These are phyloP conservation scores for Drosophila melanogaster DNA, from an alignment of 1,140 invertebrate species.

Conservation along the genomic window DNA sequence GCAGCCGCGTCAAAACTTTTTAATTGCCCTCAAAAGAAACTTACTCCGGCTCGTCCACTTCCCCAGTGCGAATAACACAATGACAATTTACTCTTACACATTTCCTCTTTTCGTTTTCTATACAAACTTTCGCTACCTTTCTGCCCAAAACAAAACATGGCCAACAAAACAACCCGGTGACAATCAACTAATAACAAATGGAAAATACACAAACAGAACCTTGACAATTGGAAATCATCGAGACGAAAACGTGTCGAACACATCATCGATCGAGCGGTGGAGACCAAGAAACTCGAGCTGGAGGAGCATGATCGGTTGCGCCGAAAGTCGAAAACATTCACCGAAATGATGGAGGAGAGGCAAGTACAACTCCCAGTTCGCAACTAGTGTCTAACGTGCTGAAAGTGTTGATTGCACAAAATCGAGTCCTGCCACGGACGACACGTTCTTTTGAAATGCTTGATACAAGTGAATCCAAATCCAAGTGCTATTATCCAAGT, in stretches of 20 bases:
- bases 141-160: constrained; percentile 39
- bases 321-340: constrained; percentile 95
- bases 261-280: constrained; percentile 94
- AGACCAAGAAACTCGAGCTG: constrained; percentile 93
- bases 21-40: constrained; percentile 61
- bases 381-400: background rate
- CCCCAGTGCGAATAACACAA: constrained; percentile 39
- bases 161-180: constrained; percentile 33
- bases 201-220: constrained; percentile 87
- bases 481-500: too few relatives aligned
- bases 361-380: constrained; percentile 80
- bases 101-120: constrained; percentile 56
- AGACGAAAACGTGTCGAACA: constrained; percentile 95
- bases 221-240: constrained; percentile 97
- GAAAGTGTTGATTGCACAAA: background rate
- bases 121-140: constrained; percentile 72
- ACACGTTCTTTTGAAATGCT: too few relatives aligned
- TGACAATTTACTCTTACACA: constrained; percentile 37
- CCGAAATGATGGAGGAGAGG: constrained; percentile 96
- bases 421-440: background rate
- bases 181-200: constrained; percentile 33
- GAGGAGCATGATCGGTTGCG: constrained; percentile 90
- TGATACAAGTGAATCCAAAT: too few relatives aligned
- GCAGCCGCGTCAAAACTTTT: constrained; percentile 63
- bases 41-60: constrained; percentile 47